Conservation (phyloP, 2,797 vertebrate species). For the Chaunax sp. region DNA sequence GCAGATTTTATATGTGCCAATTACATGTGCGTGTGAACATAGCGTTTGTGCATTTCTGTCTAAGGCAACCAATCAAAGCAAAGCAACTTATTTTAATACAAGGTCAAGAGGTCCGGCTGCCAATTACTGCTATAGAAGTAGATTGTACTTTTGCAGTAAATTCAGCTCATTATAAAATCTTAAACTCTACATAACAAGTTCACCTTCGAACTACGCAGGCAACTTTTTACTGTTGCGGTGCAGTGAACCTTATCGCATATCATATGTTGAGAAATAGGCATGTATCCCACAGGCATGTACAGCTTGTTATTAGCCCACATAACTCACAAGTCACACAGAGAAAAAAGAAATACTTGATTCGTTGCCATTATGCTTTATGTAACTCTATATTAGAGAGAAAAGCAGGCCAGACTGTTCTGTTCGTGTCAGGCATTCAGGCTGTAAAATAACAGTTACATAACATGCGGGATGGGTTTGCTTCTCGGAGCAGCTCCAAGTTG, state of each 20-base stretch:
- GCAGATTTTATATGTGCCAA: slow-evolving; percentile 10
- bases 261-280: not conserved
- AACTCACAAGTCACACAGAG: slow-evolving; percentile 27
- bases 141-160: not conserved
- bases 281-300: slow-evolving; percentile 22
- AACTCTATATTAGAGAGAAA: slow-evolving; percentile 47
- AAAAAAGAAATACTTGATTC: slow-evolving; percentile 40
- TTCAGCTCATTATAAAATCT: not conserved
- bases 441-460: slow-evolving; percentile 57
- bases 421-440: slow-evolving; percentile 22
- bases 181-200: too few species aligned
- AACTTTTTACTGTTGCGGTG: not conserved
- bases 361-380: slow-evolving; percentile 50
- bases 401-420: slow-evolving; percentile 44
- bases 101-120: not conserved
- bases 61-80: not conserved
- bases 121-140: not conserved
- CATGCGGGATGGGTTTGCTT: slow-evolving; percentile 17
- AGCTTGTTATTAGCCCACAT: slow-evolving; percentile 37
- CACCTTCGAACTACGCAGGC: not conserved
- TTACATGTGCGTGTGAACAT: slow-evolving; percentile 8
- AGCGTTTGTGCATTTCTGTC: slow-evolving; percentile 5
- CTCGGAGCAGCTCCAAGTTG: slow-evolving; percentile 8
- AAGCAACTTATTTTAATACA: slow-evolving; percentile 2
- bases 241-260: not conserved